Evolutionary conservation across 2,888 invertebrate species (phyloP).

Genomic region (Drosophila meridionalis): DNA sequence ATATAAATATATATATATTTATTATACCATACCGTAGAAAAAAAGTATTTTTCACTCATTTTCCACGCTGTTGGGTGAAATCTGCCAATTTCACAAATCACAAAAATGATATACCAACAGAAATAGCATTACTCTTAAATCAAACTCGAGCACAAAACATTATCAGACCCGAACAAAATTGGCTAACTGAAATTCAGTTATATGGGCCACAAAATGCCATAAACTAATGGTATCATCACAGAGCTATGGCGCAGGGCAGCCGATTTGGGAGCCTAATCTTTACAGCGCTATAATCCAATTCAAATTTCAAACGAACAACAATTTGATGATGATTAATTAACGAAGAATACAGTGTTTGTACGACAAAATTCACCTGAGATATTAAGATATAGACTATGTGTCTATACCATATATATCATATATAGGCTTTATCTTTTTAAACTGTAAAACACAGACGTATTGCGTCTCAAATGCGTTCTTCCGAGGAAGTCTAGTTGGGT

Average conservation of each 20-base stretch:
- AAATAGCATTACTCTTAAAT: neutral
- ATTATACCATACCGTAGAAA: neutral
- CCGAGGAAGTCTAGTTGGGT: slow-evolving; percentile 33
- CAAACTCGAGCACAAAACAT: neutral
- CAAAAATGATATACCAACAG: neutral
- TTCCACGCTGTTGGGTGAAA: neutral
- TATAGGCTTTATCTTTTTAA: neutral
- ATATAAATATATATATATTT: neutral
- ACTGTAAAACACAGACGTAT: neutral
- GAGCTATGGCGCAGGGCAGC: slow-evolving; percentile 5
- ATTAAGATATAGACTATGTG: neutral
- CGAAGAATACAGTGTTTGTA: neutral
- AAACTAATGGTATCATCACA: slow-evolving; percentile 1
- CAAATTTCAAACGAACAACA: slow-evolving; percentile 7
- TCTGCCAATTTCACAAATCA: neutral
- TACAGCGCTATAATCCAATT: slow-evolving; percentile 7
- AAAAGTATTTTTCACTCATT: neutral
- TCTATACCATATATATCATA: neutral
- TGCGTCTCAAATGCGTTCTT: slow-evolving; percentile 39
- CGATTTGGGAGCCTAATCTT: neutral
- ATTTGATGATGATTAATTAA: neutral
- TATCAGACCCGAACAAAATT: slow-evolving; percentile 2
- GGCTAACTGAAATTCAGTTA: neutral
- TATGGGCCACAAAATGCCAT: slow-evolving; percentile 4
- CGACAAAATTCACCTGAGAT: neutral